Base-by-base conservation (phyloP, 2,113 vertebrate genomes). In the Channa argus region DNA sequence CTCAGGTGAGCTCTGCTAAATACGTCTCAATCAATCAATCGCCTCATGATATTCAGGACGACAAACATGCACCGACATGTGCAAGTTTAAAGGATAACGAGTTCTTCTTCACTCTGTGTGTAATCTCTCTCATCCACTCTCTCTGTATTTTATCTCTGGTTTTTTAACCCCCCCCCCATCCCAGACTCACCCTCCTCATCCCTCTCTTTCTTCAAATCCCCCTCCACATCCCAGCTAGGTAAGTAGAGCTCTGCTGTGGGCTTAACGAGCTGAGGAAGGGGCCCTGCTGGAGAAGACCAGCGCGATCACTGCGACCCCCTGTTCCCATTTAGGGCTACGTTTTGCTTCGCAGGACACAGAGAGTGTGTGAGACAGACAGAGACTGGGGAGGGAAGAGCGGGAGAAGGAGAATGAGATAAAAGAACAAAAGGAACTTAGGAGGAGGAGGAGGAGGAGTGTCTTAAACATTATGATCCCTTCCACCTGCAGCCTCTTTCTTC, bases 191-290 rank as follows among this genome's bases (percentile, higher is more conserved):
- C 8, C 70, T 39, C 44, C 44, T 58, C 74, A 33, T 8, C 63
- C 53, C 46, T 8, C 50, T 63, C 58, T 53, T 49, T 45, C 39
- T 63, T 49, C 34, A 60, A 72, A 83, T 62, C 71, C 74, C n/a
- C 6, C 50, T 63, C 24, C 24, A 0, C 47, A 69, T 75, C 72
- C 63, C 72, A 37, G 61, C 69, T 2, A 84, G 73, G 82, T 80
- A 68, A 78, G 80, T 14, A 44, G 65, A 61, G 70, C 70, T 82
- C 69, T 53, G 55, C 76, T 68, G 54, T 65, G 74, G 80, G 80
- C 79, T 80, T 91, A 90, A 90, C 90, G 86, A 88, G 82, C 85
- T 89, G 87, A 88, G 84, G 78, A 84, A 71, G 76, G 56, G 74
- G 78, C 78, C 81, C 79, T 62, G 85, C 78, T 56, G 66, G 74